A percentile compares a stretch with the other conserved stretches of the same genome.
These are phyloP conservation scores for Andrena fulva DNA, from an alignment of 2,888 invertebrate species.

Conservation along the genomic window DNA sequence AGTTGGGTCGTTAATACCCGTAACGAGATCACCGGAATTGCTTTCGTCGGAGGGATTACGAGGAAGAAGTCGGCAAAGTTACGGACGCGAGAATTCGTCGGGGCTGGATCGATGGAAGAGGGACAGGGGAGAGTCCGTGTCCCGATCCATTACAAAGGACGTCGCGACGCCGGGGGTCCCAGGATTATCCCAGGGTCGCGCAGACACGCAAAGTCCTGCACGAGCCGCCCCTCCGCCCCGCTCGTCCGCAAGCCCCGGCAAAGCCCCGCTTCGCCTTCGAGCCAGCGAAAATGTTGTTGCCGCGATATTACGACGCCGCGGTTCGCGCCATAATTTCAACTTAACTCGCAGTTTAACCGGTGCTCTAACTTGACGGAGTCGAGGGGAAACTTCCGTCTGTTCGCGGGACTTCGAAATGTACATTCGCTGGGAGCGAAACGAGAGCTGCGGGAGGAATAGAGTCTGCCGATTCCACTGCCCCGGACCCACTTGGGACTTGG, in stretches of 20 bases:
- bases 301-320: conserved; percentile 46
- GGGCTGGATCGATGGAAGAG: conserved; percentile 11
- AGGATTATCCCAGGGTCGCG: conserved; percentile 45
- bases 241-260: neutral
- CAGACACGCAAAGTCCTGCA: conserved; percentile 26
- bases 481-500: too few relatives aligned
- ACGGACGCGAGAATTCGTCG: neutral
- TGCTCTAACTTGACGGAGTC: conserved; percentile 20
- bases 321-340: conserved; percentile 42
- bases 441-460: neutral
- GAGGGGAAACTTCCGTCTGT: conserved; percentile 14
- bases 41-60: neutral
- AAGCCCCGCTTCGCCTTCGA: conserved; percentile 47
- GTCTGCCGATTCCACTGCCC: too few relatives aligned
- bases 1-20: neutral
- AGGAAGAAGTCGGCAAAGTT: neutral
- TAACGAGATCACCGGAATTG: conserved; percentile 14
- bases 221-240: neutral
- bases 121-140: conserved; percentile 35
- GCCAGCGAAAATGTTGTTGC: conserved; percentile 53
- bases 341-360: conserved; percentile 48
- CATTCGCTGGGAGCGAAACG: neutral
- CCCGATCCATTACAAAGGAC: conserved; percentile 47
- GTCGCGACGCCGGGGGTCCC: conserved; percentile 17
- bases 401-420: neutral